Evolutionary conservation across 2,888 invertebrate species (phyloP).

Genomic region (Apocheima hispidaria): DNA sequence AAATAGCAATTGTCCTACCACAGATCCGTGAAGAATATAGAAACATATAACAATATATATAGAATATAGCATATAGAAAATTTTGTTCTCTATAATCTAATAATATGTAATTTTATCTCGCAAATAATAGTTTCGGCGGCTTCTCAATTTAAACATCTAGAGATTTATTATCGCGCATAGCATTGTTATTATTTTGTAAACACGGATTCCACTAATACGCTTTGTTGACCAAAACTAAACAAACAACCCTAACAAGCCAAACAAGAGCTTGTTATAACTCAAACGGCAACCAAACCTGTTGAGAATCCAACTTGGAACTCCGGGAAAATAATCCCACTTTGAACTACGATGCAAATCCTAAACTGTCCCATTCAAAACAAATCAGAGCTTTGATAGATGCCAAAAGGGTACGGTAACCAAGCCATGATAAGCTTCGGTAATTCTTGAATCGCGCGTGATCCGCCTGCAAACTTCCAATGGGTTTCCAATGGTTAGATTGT

Average conservation of each 20-base stretch:
- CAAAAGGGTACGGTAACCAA: slow-evolving; percentile 2
- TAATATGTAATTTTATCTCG: too few species aligned
- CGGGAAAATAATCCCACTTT: slow-evolving; percentile 19
- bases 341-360: slow-evolving; percentile 21
- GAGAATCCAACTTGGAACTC: slow-evolving; percentile 13
- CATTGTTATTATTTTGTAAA: not conserved
- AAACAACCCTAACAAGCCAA: slow-evolving; percentile 10
- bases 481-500: slow-evolving; percentile 25
- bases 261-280: slow-evolving; percentile 12
- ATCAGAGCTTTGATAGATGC: slow-evolving; percentile 24
- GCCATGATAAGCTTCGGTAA: slow-evolving; percentile 19
- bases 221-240: slow-evolving; percentile 1
- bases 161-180: not conserved
- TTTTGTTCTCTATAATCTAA: too few species aligned
- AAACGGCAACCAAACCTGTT: slow-evolving; percentile 16
- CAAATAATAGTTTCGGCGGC: too few species aligned
- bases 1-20: too few species aligned
- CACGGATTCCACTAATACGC: not conserved
- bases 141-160: too few species aligned
- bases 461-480: slow-evolving; percentile 15
- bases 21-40: too few species aligned
- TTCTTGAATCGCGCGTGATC: slow-evolving; percentile 30
- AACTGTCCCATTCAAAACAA: slow-evolving; percentile 22
- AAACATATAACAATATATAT: too few species aligned
- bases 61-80: too few species aligned